phyloP scores from a whole-genome alignment of 1,140 invertebrate genomes.

The Andrena cerasifolii region DNA sequence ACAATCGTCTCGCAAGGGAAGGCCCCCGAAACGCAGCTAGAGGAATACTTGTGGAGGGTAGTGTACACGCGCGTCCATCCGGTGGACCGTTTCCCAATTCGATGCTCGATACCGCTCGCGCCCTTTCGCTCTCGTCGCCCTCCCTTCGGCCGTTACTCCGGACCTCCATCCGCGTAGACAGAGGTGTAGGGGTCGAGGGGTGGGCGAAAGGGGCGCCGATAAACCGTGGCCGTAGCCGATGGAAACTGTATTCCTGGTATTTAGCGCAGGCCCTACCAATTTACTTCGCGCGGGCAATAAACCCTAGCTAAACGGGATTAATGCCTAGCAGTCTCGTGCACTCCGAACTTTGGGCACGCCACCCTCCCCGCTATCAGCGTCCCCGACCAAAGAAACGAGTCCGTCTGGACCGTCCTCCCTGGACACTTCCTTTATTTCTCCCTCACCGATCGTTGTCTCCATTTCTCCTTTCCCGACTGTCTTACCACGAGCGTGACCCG shows the following conservation, averaged over 20 bases:
- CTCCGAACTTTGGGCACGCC: slow-evolving; percentile 48
- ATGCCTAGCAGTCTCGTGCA: slow-evolving; percentile 58
- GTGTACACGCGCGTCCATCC: slow-evolving; percentile 18
- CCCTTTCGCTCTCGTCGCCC: slow-evolving; percentile 30
- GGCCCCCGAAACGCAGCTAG: background rate
- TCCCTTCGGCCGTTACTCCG: background rate
- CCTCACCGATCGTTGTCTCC: no score
- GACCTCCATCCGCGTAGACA: slow-evolving; percentile 13
- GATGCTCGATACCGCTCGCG: slow-evolving; percentile 35
- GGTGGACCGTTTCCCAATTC: slow-evolving; percentile 64
- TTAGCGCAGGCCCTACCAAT: slow-evolving; percentile 73
- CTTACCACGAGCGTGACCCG: background rate
- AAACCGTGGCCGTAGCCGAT: slow-evolving; percentile 51
- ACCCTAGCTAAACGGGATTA: slow-evolving; percentile 76
- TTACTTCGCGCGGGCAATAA: slow-evolving; percentile 75
- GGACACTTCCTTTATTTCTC: background rate
- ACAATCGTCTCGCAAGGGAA: background rate
- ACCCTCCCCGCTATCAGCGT: background rate
- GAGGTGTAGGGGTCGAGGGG: background rate
- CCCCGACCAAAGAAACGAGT: slow-evolving; percentile 9
- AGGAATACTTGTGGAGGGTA: slow-evolving; percentile 8
- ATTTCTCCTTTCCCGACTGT: background rate
- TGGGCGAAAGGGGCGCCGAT: slow-evolving; percentile 23
- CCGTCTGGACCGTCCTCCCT: background rate
- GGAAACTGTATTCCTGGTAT: slow-evolving; percentile 72